A percentile compares a stretch with the other conserved stretches of the same genome.
Conservation (phyloP, 2,888 invertebrate genomes). For the Orchestes rusci region DNA sequence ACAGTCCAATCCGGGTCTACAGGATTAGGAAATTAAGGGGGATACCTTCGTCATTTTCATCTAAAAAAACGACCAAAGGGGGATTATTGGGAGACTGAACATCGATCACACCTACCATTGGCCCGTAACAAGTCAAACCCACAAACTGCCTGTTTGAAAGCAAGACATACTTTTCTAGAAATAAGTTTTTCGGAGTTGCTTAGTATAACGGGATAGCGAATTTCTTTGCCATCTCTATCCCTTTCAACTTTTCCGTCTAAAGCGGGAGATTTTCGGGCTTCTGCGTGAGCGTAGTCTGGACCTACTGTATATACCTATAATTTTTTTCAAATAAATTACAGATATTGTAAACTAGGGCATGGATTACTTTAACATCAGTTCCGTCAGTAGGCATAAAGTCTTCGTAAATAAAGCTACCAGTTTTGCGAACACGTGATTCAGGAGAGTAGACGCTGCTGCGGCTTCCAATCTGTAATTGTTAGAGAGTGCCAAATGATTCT, state of each 20-base stretch:
- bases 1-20: no score
- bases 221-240: slow-evolving; percentile 96
- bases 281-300: slow-evolving; percentile 98
- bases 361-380: slow-evolving; percentile 41
- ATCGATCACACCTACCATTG: slow-evolving; percentile 70
- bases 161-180: slow-evolving; percentile 93
- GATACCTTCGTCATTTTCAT: no score
- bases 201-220: slow-evolving; percentile 96
- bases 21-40: no score
- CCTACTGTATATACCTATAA: slow-evolving; percentile 95
- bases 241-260: slow-evolving; percentile 97
- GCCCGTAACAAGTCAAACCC: slow-evolving; percentile 97
- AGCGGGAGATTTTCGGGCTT: slow-evolving; percentile 97
- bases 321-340: background rate
- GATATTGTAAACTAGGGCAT: background rate
- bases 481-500: no score
- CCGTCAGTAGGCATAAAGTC: slow-evolving; percentile 99
- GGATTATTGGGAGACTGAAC: no score
- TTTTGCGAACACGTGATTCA: slow-evolving; percentile 90
- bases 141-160: slow-evolving; percentile 97
- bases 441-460: slow-evolving; percentile 98
- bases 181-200: slow-evolving; percentile 97
- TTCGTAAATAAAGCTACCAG: slow-evolving; percentile 98
- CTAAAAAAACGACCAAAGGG: no score
- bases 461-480: slow-evolving; percentile 80